Conservation (phyloP, 2,888 invertebrate genomes). For the Margaritifera margaritifera region DNA sequence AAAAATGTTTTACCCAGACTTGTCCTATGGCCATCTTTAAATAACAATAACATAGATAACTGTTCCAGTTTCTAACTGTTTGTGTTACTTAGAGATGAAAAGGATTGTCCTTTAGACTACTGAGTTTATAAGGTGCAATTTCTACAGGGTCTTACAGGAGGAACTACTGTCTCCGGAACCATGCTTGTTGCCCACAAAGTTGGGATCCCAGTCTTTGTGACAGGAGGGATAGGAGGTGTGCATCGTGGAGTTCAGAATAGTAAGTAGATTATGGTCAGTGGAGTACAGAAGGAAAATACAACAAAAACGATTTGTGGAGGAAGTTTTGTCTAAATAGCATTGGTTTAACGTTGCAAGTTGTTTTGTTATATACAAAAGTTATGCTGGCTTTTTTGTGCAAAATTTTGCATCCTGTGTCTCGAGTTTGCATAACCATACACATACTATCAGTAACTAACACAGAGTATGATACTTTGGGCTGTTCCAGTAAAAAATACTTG, state of each 20-base stretch:
- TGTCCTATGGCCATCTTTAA: not conserved
- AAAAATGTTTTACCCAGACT: not conserved
- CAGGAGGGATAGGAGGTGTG: constrained; percentile 93
- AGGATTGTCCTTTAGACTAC: not conserved
- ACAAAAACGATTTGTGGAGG: no score
- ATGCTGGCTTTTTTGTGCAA: no score
- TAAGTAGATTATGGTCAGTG: constrained; percentile 41
- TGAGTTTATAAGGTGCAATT: not conserved
- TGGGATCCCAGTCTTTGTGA: constrained; percentile 93
- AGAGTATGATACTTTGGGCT: no score
- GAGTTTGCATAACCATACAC: no score
- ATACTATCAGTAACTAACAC: no score
- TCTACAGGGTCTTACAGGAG: constrained; percentile 76
- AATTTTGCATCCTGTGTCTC: no score
- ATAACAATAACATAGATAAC: not conserved
- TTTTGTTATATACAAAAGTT: no score
- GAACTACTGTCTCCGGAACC: constrained; percentile 97
- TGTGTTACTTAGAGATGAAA: not conserved
- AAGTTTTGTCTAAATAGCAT: no score
- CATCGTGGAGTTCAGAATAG: constrained; percentile 90
- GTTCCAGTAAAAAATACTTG: no score
- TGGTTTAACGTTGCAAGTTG: no score
- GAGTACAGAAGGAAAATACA: no score
- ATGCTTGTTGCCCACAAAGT: constrained; percentile 87
- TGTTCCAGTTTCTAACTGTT: no score